Percentiles rank a stretch among this genome's conserved stretches.
These are phyloP conservation scores for Idaea dimidiata DNA, from an alignment of 2,888 invertebrate species.

Conservation along the genomic window DNA sequence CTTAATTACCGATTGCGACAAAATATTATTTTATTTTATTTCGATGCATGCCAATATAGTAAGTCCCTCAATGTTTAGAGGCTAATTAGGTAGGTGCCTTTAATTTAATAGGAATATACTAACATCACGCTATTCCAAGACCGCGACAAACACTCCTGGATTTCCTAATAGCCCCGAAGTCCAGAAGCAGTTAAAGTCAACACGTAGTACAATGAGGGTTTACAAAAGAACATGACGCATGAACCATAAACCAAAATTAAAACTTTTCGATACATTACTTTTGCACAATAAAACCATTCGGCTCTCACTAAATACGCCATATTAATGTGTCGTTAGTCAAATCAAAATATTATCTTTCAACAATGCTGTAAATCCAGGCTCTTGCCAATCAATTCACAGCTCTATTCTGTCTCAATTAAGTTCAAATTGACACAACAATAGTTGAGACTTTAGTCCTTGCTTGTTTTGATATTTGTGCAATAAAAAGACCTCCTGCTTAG, in stretches of 20 bases:
- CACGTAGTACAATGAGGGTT: conserved; percentile 19
- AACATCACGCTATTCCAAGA: background rate
- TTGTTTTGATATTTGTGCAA: conserved; percentile 32
- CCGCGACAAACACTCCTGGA: background rate
- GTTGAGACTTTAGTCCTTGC: conserved; percentile 18
- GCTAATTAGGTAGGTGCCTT: background rate
- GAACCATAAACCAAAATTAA: conserved; percentile 78
- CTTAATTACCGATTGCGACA: too few species aligned
- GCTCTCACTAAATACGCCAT: conserved; percentile 71
- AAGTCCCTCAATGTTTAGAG: too few species aligned
- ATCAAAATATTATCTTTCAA: conserved; percentile 46
- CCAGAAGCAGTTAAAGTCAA: conserved; percentile 17
- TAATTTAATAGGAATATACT: background rate
- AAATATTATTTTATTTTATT: too few species aligned
- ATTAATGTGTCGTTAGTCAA: conserved; percentile 79
- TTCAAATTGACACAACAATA: conserved; percentile 16
- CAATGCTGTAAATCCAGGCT: conserved; percentile 24
- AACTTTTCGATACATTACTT: conserved; percentile 77
- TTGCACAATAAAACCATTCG: conserved; percentile 68
- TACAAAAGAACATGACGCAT: conserved; percentile 52
- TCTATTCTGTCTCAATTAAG: conserved; percentile 17
- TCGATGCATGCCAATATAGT: too few species aligned
- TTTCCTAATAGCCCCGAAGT: conserved; percentile 3
- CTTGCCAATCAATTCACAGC: conserved; percentile 23
- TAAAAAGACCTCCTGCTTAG: conserved; percentile 71